Conservation (phyloP, 2,797 vertebrate genomes). For the Gallinago nigripennis region DNA sequence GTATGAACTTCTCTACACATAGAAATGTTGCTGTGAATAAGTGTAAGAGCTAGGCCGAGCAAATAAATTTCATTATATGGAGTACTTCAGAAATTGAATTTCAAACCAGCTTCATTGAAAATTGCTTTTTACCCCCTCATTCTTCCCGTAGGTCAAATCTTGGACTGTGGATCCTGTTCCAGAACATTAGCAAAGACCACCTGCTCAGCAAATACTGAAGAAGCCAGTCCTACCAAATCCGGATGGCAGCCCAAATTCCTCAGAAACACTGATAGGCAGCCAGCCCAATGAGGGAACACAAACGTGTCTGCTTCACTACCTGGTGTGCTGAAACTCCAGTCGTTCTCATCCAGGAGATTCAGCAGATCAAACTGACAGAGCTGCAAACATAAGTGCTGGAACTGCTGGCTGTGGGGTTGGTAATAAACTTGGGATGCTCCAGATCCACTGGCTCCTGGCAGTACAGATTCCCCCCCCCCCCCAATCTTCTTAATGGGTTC, state of each 20-base stretch:
- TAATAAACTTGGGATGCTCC: neutral
- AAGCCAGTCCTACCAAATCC: neutral
- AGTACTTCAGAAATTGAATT: neutral
- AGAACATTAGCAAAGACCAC: neutral
- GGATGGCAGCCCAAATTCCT: neutral
- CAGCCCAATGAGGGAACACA: neutral
- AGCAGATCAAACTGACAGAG: neutral
- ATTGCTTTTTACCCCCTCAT: fast-evolving
- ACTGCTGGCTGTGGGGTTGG: neutral
- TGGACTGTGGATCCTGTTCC: neutral
- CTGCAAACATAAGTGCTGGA: neutral
- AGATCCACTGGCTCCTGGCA: neutral
- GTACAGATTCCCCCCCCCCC: no score
- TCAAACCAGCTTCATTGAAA: neutral
- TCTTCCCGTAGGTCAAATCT: neutral
- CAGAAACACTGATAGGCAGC: neutral
- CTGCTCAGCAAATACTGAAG: neutral
- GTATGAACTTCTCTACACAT: neutral
- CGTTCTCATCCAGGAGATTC: neutral
- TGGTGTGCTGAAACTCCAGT: neutral
- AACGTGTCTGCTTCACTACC: neutral
- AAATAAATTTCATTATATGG: neutral
- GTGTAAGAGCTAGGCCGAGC: neutral
- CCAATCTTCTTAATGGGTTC: neutral
- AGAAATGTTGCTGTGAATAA: neutral